Percentiles rank a stretch among this genome's conserved stretches.
These are phyloP conservation scores for Athene noctua DNA, from an alignment of 2,113 vertebrate species.

Conservation along the genomic window DNA sequence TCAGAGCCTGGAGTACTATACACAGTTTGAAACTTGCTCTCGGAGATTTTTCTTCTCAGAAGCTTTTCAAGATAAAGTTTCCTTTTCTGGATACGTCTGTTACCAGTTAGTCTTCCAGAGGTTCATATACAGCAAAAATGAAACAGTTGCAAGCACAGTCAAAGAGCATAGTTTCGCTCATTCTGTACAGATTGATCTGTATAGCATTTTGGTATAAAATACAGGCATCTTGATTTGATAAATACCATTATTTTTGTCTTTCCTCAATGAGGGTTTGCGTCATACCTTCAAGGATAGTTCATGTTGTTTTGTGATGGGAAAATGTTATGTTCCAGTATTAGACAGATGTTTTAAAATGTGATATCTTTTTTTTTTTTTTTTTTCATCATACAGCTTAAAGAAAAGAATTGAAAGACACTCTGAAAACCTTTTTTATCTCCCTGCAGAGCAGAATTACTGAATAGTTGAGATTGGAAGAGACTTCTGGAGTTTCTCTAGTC, in stretches of 20 bases:
- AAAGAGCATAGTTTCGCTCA: neutral
- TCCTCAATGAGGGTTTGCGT: neutral
- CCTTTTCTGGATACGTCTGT: neutral
- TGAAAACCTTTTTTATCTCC: neutral
- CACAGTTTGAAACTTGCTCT: neutral
- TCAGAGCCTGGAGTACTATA: neutral
- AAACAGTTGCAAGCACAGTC: neutral
- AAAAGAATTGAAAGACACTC: neutral
- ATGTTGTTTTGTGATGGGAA: neutral
- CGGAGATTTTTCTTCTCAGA: neutral
- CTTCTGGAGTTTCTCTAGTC: neutral
- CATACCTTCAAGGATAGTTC: neutral
- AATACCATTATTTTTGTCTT: neutral
- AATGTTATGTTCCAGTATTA: neutral
- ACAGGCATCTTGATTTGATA: neutral
- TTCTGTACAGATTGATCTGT: neutral
- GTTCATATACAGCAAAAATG: neutral
- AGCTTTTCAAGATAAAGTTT: neutral
- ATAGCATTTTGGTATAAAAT: neutral
- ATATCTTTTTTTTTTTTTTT: neutral
- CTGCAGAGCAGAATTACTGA: neutral
- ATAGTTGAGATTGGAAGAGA: neutral
- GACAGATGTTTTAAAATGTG: neutral
- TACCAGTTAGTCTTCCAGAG: neutral
- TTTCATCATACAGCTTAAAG: neutral